Evolutionary conservation across 2,888 invertebrate species (phyloP).

Genomic region (Liodrosophila aerea): DNA sequence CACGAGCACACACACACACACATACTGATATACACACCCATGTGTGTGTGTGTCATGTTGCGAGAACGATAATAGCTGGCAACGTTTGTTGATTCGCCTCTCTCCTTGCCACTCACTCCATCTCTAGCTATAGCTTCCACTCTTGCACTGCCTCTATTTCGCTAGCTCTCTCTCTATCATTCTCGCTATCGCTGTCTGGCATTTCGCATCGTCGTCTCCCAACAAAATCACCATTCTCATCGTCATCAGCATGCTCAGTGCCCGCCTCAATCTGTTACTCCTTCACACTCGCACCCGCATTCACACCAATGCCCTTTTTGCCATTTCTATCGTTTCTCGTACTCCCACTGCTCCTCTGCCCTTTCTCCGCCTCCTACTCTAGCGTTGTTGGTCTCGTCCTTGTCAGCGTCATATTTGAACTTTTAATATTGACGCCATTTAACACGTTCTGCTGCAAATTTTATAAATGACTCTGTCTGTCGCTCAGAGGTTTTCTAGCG

Average conservation of each 20-base stretch:
- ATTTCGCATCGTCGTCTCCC: constrained; percentile 21
- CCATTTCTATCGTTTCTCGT: constrained; percentile 1
- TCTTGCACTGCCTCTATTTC: not conserved
- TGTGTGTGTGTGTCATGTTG: constrained; percentile 58
- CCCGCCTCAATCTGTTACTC: not conserved
- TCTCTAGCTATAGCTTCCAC: not conserved
- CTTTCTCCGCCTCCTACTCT: not conserved
- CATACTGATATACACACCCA: too few species aligned
- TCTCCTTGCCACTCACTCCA: constrained; percentile 1
- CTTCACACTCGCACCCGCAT: not conserved
- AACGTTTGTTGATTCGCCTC: constrained; percentile 64
- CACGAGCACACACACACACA: constrained; percentile 26
- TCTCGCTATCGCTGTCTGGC: constrained; percentile 47
- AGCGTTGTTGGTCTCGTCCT: constrained; percentile 23
- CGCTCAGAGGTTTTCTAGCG: constrained; percentile 17
- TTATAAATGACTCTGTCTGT: constrained; percentile 76
- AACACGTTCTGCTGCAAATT: constrained; percentile 73
- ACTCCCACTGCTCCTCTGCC: not conserved
- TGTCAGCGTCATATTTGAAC: constrained; percentile 76
- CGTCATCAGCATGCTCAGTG: constrained; percentile 19
- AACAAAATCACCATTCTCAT: constrained; percentile 17
- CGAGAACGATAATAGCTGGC: constrained; percentile 74
- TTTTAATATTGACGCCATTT: constrained; percentile 77
- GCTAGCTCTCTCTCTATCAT: constrained; percentile 23
- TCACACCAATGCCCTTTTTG: not conserved